phyloP scores from a whole-genome alignment of 2,797 vertebrate genomes.

The Leptatherina wallacei region DNA sequence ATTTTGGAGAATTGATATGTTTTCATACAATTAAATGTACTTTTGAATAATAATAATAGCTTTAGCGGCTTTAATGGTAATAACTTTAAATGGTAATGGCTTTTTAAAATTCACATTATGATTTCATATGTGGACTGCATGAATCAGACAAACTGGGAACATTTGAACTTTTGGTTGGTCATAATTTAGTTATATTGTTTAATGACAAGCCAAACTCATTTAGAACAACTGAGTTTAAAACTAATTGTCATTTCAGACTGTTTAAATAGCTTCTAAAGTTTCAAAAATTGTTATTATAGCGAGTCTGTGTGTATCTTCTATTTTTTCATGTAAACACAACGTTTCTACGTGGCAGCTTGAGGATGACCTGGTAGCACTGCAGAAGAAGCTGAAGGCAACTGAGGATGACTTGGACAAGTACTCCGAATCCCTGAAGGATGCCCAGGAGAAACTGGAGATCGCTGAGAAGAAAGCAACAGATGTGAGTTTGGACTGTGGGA shows the following conservation, averaged over 20 bases:
- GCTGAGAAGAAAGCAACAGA: constrained; percentile 98
- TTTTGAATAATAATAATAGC: not conserved
- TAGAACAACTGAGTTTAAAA: too few species aligned
- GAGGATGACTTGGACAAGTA: constrained; percentile 99
- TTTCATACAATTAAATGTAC: not conserved
- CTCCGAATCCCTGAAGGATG: constrained; percentile 98
- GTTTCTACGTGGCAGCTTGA: constrained; percentile 83
- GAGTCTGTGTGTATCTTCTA: constrained; percentile 48
- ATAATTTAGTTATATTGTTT: not conserved
- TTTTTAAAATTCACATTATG: not conserved
- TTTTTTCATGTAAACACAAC: constrained; percentile 38
- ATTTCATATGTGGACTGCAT: constrained; percentile 15
- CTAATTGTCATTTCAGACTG: too few species aligned
- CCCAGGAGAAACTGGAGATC: constrained; percentile 98
- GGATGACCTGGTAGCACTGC: constrained; percentile 95
- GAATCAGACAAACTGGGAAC: not conserved
- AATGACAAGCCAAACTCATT: not conserved
- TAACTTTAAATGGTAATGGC: not conserved
- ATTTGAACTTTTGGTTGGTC: not conserved
- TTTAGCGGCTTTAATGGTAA: too few species aligned
- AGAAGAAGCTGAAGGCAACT: constrained; percentile 98
- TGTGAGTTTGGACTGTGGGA: constrained; percentile 86
- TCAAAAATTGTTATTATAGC: not conserved
- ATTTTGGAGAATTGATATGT: not conserved
- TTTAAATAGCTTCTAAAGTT: too few species aligned